A percentile compares a stretch with the other conserved stretches of the same genome.
Conservation (phyloP, 2,888 invertebrate species). For the Acanthosepion pharaonis region DNA sequence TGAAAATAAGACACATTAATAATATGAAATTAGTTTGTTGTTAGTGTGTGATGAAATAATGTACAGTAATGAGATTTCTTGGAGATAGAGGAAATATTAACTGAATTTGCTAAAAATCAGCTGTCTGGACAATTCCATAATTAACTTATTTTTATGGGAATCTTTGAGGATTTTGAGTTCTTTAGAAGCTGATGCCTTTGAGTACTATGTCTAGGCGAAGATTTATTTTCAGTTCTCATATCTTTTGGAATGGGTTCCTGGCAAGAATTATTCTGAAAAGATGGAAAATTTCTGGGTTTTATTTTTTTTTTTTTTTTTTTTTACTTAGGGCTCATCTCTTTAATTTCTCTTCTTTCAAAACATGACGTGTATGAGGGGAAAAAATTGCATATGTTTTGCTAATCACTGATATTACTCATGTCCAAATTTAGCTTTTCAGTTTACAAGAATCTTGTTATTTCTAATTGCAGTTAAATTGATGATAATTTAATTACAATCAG, state of each 20-base stretch:
- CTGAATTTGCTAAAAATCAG: constrained; percentile 18
- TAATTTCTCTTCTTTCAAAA: no score
- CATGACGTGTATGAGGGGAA: no score
- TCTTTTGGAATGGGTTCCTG: neutral
- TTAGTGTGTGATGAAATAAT: neutral
- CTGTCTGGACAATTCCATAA: constrained; percentile 11
- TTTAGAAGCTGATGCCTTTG: neutral
- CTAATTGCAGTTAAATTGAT: no score
- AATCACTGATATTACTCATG: no score
- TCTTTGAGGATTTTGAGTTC: neutral
- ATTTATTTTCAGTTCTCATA: neutral
- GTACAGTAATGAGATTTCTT: neutral
- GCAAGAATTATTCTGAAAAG: neutral
- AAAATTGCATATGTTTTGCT: no score
- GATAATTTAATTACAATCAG: no score
- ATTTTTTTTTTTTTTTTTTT: no score
- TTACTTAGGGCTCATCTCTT: no score
- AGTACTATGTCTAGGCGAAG: neutral
- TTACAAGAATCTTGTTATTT: no score
- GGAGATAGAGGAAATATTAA: neutral
- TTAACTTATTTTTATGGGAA: neutral
- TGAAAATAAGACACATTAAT: neutral
- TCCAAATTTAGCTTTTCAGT: no score
- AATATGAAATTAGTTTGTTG: neutral
- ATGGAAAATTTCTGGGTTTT: neutral